Conservation (phyloP, 2,797 vertebrate species). For the Phylloscopus collybita region DNA sequence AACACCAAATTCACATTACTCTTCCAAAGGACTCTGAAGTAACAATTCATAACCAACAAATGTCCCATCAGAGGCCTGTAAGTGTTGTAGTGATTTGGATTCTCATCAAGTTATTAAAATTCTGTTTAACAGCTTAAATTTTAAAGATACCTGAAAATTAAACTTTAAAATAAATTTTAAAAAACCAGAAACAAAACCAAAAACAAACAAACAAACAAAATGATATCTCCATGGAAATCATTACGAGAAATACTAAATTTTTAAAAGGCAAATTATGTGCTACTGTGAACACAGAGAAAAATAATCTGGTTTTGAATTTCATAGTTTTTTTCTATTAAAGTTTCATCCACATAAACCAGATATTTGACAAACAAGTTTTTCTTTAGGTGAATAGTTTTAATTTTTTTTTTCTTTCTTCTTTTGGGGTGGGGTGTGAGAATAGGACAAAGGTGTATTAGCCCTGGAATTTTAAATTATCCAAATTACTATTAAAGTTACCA, state of each 20-base stretch:
- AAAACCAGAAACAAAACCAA: not conserved
- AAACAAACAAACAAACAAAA: not conserved
- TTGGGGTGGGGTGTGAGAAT: accelerated
- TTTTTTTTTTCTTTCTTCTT: not conserved
- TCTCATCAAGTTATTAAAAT: not conserved
- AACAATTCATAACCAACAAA: not conserved
- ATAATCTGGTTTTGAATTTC: not conserved
- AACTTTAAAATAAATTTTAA: not conserved
- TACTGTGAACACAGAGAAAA: not conserved
- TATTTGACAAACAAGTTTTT: not conserved
- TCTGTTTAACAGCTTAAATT: not conserved
- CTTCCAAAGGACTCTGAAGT: not conserved
- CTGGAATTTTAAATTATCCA: not conserved
- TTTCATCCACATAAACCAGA: not conserved
- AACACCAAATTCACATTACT: not conserved
- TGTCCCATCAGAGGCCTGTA: not conserved
- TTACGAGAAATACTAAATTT: not conserved
- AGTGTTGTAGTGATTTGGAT: not conserved
- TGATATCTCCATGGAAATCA: not conserved
- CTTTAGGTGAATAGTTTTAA: not conserved
- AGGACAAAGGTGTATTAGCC: not conserved
- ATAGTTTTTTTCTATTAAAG: not conserved
- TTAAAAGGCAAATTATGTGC: not conserved
- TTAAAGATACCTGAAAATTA: not conserved
- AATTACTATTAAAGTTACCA: not conserved